Percentiles rank a stretch among this genome's conserved stretches.
phyloP scores from a whole-genome alignment of 37 sponge, comb jelly and placozoan species.

The Hormiphora californensis region DNA sequence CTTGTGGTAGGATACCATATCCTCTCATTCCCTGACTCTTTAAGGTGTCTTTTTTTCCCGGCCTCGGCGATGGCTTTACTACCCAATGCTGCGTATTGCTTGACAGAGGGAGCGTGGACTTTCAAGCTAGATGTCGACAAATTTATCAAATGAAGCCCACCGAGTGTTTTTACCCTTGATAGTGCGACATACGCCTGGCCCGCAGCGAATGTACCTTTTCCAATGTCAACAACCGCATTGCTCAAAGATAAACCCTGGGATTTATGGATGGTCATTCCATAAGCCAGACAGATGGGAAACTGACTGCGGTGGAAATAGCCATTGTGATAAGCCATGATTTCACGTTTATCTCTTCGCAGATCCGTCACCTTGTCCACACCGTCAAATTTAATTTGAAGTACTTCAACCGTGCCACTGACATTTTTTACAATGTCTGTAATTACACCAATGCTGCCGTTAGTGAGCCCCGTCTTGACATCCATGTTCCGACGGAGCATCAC shows the following conservation, averaged over 20 bases:
- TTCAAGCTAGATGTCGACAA: no score
- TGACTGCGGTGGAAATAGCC: slow-evolving; percentile 54
- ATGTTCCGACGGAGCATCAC: slow-evolving; percentile 67
- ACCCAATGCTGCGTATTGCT: no score
- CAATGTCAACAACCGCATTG: slow-evolving; percentile 63
- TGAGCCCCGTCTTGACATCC: slow-evolving; percentile 49
- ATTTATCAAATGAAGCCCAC: slow-evolving; percentile 28
- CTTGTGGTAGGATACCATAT: no score
- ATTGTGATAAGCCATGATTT: slow-evolving; percentile 54
- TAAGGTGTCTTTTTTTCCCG: no score
- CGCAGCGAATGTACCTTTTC: slow-evolving; percentile 53
- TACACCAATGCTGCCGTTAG: slow-evolving; percentile 61
- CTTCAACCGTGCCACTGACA: slow-evolving; percentile 29
- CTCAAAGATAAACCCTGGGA: slow-evolving; percentile 59
- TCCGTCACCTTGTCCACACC: slow-evolving; percentile 56
- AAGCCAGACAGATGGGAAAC: slow-evolving; percentile 58
- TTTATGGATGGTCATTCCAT: slow-evolving; percentile 58
- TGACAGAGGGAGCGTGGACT: no score
- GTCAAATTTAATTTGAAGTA: no score
- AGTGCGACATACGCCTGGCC: slow-evolving; percentile 67
- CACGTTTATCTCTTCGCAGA: no score
- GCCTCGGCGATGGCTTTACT: no score
- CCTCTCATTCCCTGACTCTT: no score
- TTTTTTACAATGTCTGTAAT: no score
- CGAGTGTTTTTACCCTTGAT: slow-evolving; percentile 57